Base-by-base conservation (phyloP, 2,888 invertebrate species). In the Ametastegia equiseti region DNA sequence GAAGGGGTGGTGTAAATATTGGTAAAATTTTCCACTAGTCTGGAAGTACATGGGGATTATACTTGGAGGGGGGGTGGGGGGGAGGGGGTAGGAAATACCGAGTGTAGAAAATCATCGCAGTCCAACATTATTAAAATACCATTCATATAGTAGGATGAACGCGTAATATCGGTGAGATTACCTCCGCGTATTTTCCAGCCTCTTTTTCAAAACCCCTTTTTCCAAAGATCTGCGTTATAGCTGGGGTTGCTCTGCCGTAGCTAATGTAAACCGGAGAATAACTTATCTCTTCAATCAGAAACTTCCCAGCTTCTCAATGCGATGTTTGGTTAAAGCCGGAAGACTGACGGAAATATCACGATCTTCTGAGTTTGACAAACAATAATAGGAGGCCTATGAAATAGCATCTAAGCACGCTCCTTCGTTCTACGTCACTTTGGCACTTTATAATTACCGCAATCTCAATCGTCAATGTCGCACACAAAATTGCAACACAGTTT, bases 151-250 rank as follows among this genome's bases (percentile, higher is more conserved):
- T 54, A 47, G 45, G 27, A 47, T 27, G 19, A 30, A n/a, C 47
- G n/a, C 11, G 65, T 45, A 47, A 71, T 71, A 71, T 71, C 45
- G 47, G 71, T 27, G 71, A 45, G 71, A 71, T 71, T 47, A 71
- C 47, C 71, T 71, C 47, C 2, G 15, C 15, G 27, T 71, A 71
- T 71, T 71, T 75, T 75, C 54, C 2, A 30, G 75, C 50, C 13
- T n/a, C 50, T 9, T 54, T 9, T n/a, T 36, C 36, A 39, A 33
- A 75, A 54, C 75, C 50, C 19, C 54, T 36, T 75, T 75, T 54
- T n/a, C n/a, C 54, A 36, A 75, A 75, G 27, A 45, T 42, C 47
- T 50, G 54, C 75, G n/a, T n/a, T n/a, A n/a, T 6, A 50, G 54
- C n/a, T n/a, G 30, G 54, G 75, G 3, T 75, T 45, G n/a, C 47